These are phyloP conservation scores for Sycophila texana DNA, from an alignment of 2,888 invertebrate species.

Conservation along the genomic window DNA sequence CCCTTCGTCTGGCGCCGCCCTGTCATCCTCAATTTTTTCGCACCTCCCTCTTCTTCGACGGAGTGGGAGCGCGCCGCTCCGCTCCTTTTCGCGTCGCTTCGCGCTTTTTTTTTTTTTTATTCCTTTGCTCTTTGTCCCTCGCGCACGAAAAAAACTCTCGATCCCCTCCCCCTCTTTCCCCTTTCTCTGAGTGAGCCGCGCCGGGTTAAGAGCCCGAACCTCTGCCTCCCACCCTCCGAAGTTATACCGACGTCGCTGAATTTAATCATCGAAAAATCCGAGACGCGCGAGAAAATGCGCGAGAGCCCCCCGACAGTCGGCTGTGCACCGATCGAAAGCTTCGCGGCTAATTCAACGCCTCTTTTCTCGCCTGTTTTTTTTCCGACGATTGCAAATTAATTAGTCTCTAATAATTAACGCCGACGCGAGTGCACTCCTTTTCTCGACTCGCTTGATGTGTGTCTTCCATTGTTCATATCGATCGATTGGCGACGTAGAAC, in stretches of 20 bases:
- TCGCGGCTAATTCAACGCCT: slow-evolving; percentile 11
- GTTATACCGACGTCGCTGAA: slow-evolving; percentile 46
- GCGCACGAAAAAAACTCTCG: slow-evolving; percentile 12
- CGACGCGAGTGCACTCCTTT: too few relatives aligned
- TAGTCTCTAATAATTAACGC: neutral
- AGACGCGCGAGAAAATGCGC: slow-evolving; percentile 1
- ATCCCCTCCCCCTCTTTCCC: neutral
- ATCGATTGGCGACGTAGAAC: too few relatives aligned
- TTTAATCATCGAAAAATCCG: slow-evolving; percentile 58
- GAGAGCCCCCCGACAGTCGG: slow-evolving; percentile 33
- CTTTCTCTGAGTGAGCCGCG: slow-evolving; percentile 32
- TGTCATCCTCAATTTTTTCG: slow-evolving; percentile 39
- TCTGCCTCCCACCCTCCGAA: slow-evolving; percentile 33
- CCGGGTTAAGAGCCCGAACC: slow-evolving; percentile 27
- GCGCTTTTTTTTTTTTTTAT: too few relatives aligned
- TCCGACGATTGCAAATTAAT: slow-evolving; percentile 7
- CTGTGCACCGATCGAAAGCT: neutral
- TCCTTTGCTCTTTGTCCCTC: neutral
- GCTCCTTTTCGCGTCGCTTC: slow-evolving; percentile 24
- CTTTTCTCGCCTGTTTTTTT: slow-evolving; percentile 8
- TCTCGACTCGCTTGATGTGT: neutral
- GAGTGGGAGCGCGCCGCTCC: neutral
- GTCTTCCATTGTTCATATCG: too few relatives aligned
- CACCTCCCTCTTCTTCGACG: neutral
- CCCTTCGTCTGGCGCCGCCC: slow-evolving; percentile 15